Conservation (phyloP, 2,888 invertebrate genomes). For the Mesopsocus fuscifrons region DNA sequence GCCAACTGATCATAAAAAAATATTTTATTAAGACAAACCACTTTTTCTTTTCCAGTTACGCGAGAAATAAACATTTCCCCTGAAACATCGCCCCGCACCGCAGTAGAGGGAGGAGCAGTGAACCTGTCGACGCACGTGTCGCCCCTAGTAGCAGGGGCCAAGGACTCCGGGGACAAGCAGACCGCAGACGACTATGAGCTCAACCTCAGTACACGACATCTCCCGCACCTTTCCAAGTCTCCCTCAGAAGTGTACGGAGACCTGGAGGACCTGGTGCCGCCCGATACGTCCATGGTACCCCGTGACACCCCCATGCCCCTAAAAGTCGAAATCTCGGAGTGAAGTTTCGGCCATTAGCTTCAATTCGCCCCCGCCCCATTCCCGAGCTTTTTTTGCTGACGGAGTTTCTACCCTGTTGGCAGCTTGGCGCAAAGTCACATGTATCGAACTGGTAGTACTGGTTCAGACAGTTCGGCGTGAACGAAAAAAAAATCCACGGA, state of each 20-base stretch:
- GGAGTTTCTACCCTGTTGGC: no score
- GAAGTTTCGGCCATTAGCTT: no score
- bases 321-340: conserved; percentile 9
- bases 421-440: no score
- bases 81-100: conserved; percentile 2
- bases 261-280: conserved; percentile 37
- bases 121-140: conserved; percentile 4
- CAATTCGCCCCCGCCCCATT: no score
- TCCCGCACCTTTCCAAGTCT: conserved; percentile 3
- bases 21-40: neutral
- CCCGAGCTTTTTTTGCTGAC: no score
- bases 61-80: conserved; percentile 5
- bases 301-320: conserved; percentile 5
- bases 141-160: neutral
- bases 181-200: conserved; percentile 5
- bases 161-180: neutral
- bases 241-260: conserved; percentile 25
- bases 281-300: conserved; percentile 12
- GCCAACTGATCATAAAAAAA: neutral
- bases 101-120: conserved; percentile 3
- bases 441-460: no score
- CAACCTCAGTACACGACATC: conserved; percentile 4
- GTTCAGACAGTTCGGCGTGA: no score
- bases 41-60: neutral
- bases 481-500: no score